A percentile compares a stretch with the other conserved stretches of the same genome.
phyloP scores from a whole-genome alignment of 1,140 invertebrate species.

The Cydia strobilella region DNA sequence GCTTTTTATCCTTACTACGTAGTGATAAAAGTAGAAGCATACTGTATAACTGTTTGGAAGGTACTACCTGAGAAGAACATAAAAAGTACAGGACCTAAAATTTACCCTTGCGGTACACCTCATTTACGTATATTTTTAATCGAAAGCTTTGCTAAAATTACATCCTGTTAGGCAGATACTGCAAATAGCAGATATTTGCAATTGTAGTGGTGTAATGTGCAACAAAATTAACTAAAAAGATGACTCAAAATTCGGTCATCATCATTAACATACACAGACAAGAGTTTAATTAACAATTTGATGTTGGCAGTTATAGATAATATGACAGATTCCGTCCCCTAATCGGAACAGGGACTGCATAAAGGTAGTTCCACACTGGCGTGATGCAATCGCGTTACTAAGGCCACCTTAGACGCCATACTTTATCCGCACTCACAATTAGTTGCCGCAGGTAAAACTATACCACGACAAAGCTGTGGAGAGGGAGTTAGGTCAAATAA shows the following conservation, averaged over 20 bases:
- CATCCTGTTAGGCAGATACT: background rate
- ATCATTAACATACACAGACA: no score
- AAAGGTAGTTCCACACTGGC: slow-evolving; percentile 61
- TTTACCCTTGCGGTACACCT: background rate
- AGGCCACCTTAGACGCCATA: slow-evolving; percentile 75
- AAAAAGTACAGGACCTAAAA: background rate
- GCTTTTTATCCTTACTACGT: background rate
- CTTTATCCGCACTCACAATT: slow-evolving; percentile 79
- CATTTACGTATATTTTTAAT: background rate
- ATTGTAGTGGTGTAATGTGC: background rate
- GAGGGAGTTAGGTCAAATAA: slow-evolving; percentile 30
- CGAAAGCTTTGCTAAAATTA: background rate
- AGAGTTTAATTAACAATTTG: background rate
- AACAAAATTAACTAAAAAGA: background rate
- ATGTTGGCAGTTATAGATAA: no score
- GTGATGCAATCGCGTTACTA: slow-evolving; percentile 73
- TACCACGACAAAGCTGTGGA: slow-evolving; percentile 51
- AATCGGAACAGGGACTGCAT: slow-evolving; percentile 50
- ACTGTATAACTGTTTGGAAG: no score
- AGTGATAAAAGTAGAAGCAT: no score
- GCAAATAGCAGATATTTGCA: background rate
- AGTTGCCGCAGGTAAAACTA: slow-evolving; percentile 79
- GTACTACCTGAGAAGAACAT: background rate
- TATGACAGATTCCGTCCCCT: slow-evolving; percentile 31
- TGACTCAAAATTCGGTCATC: background rate